Base-by-base conservation (phyloP, 2,797 vertebrate species). In the Lindbergichthys nudifrons region DNA sequence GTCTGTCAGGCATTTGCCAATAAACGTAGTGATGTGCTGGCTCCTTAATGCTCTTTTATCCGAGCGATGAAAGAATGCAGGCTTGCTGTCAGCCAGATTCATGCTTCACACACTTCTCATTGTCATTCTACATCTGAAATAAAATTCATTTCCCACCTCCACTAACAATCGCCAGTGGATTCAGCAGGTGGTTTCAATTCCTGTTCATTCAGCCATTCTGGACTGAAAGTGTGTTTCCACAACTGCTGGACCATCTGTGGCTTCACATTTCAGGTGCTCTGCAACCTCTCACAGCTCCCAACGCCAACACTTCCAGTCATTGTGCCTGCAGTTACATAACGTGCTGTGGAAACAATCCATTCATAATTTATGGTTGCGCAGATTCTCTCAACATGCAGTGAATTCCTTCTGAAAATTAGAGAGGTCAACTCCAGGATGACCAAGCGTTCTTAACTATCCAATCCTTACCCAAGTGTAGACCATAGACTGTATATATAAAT, bases 161-260 rank as follows among this genome's bases (percentile, higher is more conserved):
- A 12, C 43, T 65, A 52, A 69, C 51, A 68, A 36, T 51, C 42
- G 14, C 52, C 7, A 23, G 11, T 51, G 66, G 62, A 61, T 80
- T 67, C 51, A 58, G 63, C 74, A 75, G 64, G 75, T 83, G 72
- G 71, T 82, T 85, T 82, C 26, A 36, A 50, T 86, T 83, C 47
- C 60, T 19, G 3, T 41, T 73, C 12, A 63, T 39, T 53, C 39
- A 52, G 67, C 73, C 61, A 70, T 62, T 19, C 61, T n/a, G 65
- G 70, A 64, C 61, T 48, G 45, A 72, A 41, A 8, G 53, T 51
- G 18, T 58, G 65, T 83, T 78, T 80, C 67, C 1, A 62, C 51
- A 46, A 62, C 51, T 67, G 52, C 21, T 23, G 8, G 51, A 39
- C 42, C 71, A 66, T 81, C 53, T 80, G 70, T 46, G 46, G 12